Evolutionary conservation across 2,113 vertebrate species (phyloP).

Genomic region (Dicentrarchus labrax): DNA sequence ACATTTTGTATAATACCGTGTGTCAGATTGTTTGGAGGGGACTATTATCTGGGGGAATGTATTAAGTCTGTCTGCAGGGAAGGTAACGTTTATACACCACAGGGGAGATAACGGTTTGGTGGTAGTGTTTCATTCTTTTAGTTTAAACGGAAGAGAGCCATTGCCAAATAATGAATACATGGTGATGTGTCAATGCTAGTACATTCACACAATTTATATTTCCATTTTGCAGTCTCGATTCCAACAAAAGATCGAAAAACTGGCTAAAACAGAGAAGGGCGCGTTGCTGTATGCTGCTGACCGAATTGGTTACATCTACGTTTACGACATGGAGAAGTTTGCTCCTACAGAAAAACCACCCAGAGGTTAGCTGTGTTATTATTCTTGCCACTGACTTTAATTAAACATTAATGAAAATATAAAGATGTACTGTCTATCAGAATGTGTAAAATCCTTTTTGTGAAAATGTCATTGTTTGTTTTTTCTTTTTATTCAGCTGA

Average conservation of each 20-base stretch:
- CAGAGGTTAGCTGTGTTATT: constrained; percentile 33
- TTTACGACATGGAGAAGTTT: constrained; percentile 73
- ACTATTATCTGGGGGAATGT: neutral
- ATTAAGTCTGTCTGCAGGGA: constrained; percentile 16
- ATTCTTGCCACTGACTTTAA: neutral
- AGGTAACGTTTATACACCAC: constrained; percentile 9
- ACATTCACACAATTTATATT: neutral
- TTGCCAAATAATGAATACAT: constrained; percentile 22
- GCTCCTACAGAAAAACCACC: constrained; percentile 65
- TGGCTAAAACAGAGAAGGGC: constrained; percentile 66
- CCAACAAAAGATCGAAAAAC: constrained; percentile 77
- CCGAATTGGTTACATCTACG: constrained; percentile 66
- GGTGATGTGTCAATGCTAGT: neutral
- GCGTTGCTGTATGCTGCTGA: constrained; percentile 69
- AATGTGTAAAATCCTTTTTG: neutral
- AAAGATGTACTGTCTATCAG: neutral
- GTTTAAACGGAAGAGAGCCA: neutral
- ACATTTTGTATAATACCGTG: constrained; percentile 6
- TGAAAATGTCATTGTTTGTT: neutral
- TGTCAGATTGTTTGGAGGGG: constrained; percentile 7
- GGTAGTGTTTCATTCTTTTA: neutral
- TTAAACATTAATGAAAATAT: neutral
- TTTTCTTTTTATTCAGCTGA: constrained; percentile 56
- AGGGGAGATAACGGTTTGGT: constrained; percentile 11
- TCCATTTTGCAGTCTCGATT: constrained; percentile 69